Conservation (phyloP, 2,888 invertebrate species). For the Drosophila cyrtoloma region DNA sequence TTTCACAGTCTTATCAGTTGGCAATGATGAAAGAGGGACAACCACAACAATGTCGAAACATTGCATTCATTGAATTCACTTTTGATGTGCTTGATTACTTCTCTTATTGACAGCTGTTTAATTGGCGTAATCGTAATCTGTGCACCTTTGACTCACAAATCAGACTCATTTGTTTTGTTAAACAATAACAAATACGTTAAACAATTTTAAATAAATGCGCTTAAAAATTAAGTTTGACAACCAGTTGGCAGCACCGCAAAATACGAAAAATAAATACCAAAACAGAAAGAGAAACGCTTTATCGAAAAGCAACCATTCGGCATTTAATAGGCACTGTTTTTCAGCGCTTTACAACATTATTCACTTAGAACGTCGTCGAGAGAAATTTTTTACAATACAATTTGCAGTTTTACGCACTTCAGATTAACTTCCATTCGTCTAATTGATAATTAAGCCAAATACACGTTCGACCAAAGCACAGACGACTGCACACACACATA, state of each 20-base stretch:
- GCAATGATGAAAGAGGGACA: background rate
- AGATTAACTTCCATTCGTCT: slow-evolving; percentile 21
- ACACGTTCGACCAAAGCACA: background rate
- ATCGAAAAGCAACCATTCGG: slow-evolving; percentile 12
- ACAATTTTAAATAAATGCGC: background rate
- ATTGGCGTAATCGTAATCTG: background rate
- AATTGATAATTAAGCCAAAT: background rate
- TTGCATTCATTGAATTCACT: background rate
- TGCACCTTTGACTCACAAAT: background rate
- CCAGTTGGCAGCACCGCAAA: slow-evolving; percentile 42
- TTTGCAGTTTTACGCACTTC: slow-evolving; percentile 36
- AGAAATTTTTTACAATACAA: slow-evolving; percentile 53
- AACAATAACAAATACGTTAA: background rate
- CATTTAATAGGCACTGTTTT: slow-evolving; percentile 19
- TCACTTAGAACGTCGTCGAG: slow-evolving; percentile 50
- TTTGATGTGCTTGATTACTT: background rate
- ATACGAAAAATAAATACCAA: slow-evolving; percentile 4
- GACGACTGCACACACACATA: background rate
- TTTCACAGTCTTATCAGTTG: slow-evolving; percentile 33
- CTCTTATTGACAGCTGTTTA: background rate
- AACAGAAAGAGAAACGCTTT: background rate
- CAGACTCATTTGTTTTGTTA: background rate
- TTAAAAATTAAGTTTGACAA: background rate
- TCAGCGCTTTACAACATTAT: slow-evolving; percentile 32
- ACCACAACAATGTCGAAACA: background rate